Base-by-base conservation (phyloP, 2,113 vertebrate species). In the Alethe castanea region DNA sequence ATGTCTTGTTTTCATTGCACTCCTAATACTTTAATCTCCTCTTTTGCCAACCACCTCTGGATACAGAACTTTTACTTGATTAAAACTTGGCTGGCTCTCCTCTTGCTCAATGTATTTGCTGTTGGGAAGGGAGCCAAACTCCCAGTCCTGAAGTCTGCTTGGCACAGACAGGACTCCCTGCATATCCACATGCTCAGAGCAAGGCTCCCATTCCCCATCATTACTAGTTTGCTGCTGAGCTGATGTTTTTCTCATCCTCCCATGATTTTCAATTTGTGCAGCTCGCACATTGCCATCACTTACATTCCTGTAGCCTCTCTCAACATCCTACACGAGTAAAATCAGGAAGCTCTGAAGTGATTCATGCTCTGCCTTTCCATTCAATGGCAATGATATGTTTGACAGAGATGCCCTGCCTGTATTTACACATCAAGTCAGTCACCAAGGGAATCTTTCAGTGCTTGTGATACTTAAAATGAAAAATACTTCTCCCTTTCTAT, bases 1-100 rank as follows among this genome's bases (percentile, higher is more conserved):
- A 96, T 77, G 88, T 95, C 94, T 93, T 96, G 88, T 95, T 95
- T 97, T 95, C 93, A 90, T 92, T 96, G 95, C 94, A 81, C 88
- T 96, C 88, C 90, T 96, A 95, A 94, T 94, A 93, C 93, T 87
- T 96, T 95, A 97, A 96, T 96, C 92, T 95, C 90, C 90, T 77
- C 85, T 90, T 95, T 81, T 95, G 95, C 96, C 94, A 94, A 71
- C 88, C 95, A 95, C 95, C 95, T 96, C 93, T 95, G 95, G 90
- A 96, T 88, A 92, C 56, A 94, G 95, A 95, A 93, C 71, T 92
- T 95, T 93, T 90, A 94, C 88, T 97, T 96, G 95, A 96, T 96
- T 96, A 97, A 96, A 96, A 95, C 88, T 95, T 95, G 95, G 94
- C 93, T 64, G 67, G 77, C 77, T 93, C 74, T 88, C 72, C 72